Evolutionary conservation across 2,113 vertebrate genomes (phyloP), one percentile per base, ranked within the genome.

Genomic region (Aptenodytes forsteri): DNA sequence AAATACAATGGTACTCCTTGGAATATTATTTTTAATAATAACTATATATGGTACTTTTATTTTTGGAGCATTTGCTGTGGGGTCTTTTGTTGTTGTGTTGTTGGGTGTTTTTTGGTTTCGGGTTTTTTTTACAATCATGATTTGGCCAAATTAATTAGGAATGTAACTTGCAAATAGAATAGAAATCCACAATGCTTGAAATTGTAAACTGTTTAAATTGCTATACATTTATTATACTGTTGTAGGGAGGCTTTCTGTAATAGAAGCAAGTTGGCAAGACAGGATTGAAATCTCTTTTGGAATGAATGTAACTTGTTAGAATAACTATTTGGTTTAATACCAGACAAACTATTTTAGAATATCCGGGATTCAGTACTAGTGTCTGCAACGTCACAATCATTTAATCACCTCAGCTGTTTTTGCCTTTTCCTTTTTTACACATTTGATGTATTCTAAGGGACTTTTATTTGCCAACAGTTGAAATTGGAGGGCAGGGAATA

Each of bases 1-100:
- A 98, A 96, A 97, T 90, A 93, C 84, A 82, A 36, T 94, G 97
- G 97, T 98, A 98, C 97, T 86, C 49, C 44, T 75, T 79, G 87
- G 69, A 94, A 84, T 95, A 83, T 62, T 97, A 71, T 93, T 95
- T 79, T 97, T 91, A 95, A 93, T 83, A 97, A 72, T 93, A 87
- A 92, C 77, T 97, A 42, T 93, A 85, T 83, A 86, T 97, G 97
- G 97, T 98, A 98, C 89, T 94, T 97, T 94, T 96, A 75, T 91
- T 97, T 95, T 95, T 97, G 83, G 90, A 97, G 69, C 96, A 95
- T 97, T 98, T 98, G 92, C 89, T 91, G 13, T 75, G 72, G 61
- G 65, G 36, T 87, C 46, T 95, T 86, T 54, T 81, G 29, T 87
- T 91, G 30, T 92, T 87, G 36, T 75, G 84, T 82, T 71, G 21